Evolutionary conservation across 2,888 invertebrate species (phyloP).

Genomic region (Drosophila eohydei): DNA sequence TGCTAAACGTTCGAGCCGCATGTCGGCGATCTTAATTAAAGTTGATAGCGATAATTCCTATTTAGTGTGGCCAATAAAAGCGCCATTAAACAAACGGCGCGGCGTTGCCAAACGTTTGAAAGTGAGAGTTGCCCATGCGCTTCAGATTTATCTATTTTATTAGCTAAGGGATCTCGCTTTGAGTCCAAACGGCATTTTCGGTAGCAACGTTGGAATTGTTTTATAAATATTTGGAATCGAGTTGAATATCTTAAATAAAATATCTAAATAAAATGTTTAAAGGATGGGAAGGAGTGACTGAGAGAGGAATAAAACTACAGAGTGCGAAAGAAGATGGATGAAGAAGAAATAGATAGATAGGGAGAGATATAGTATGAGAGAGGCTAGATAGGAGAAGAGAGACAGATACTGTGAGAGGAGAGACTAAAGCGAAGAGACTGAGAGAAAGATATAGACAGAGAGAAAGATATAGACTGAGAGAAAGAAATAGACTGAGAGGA

Average conservation of each 20-base stretch:
- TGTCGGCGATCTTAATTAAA: conserved; percentile 76
- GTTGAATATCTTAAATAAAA: neutral
- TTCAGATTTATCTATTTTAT: conserved; percentile 18
- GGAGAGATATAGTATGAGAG: neutral
- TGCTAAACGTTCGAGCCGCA: conserved; percentile 59
- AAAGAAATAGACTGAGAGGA: neutral
- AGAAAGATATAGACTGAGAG: neutral
- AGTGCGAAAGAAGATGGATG: too few species aligned
- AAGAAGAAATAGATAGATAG: neutral
- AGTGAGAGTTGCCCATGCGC: conserved; percentile 63
- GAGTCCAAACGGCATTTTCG: neutral
- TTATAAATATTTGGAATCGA: neutral
- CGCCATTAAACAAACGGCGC: conserved; percentile 38
- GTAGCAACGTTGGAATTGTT: conserved; percentile 1
- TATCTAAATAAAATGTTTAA: too few species aligned
- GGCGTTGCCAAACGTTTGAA: conserved; percentile 36
- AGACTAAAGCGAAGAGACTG: neutral
- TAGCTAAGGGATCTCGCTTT: neutral
- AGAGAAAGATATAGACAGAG: neutral
- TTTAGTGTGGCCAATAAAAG: conserved; percentile 67
- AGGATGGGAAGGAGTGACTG: neutral
- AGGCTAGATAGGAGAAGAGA: neutral
- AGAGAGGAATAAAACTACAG: neutral
- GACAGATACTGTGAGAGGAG: neutral
- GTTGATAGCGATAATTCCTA: conserved; percentile 65